Conservation (phyloP, 2,113 vertebrate species). For the Ammodytes marinus region DNA sequence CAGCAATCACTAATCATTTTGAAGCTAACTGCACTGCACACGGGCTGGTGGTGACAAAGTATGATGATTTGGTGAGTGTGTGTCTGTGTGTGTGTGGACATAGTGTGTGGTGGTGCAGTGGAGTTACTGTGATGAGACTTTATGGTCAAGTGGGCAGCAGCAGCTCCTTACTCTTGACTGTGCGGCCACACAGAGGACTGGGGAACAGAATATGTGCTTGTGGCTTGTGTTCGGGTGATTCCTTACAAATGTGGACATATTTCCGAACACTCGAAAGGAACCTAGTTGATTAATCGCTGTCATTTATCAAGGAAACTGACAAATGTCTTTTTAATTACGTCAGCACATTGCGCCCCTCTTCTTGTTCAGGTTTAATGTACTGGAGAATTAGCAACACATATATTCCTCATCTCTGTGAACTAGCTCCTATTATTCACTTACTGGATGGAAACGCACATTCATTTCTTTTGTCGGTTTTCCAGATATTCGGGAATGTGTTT, state of each 20-base stretch:
- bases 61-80: neutral
- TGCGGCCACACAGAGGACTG: neutral
- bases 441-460: neutral
- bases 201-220: neutral
- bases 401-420: neutral
- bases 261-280: neutral
- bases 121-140: slow-evolving; percentile 8
- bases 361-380: neutral
- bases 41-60: slow-evolving; percentile 1
- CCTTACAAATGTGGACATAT: neutral
- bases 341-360: neutral
- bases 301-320: neutral
- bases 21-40: neutral
- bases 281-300: neutral
- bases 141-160: slow-evolving; percentile 10
- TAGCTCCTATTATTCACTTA: neutral
- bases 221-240: neutral
- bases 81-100: neutral
- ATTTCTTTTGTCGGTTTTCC: neutral
- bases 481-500: too few species aligned
- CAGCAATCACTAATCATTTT: neutral
- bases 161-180: slow-evolving; percentile 4
- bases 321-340: neutral
- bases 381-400: neutral
- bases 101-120: neutral